These are phyloP conservation scores for Hylyphantes graminicola DNA, from an alignment of 1,140 invertebrate species.

Conservation along the genomic window DNA sequence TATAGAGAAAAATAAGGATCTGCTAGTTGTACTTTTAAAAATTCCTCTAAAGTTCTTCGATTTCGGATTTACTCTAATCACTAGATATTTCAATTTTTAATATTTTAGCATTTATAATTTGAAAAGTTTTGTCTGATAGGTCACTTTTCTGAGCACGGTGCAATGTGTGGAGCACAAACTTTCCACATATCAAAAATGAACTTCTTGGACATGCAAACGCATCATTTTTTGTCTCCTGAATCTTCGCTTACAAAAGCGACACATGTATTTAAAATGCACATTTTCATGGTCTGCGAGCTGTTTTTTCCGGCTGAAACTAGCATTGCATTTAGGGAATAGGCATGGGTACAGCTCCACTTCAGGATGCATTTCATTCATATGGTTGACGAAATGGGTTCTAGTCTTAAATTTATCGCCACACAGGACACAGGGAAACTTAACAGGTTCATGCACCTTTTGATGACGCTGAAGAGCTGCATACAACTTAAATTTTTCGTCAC, in stretches of 20 bases:
- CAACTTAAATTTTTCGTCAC: background rate
- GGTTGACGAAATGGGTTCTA: background rate
- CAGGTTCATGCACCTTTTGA: background rate
- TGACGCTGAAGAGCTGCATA: background rate
- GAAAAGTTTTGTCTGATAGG: no score
- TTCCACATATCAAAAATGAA: background rate
- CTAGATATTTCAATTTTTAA: no score
- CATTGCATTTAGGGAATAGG: background rate
- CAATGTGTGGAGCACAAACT: no score
- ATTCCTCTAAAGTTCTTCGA: no score
- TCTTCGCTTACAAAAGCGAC: conserved; percentile 1
- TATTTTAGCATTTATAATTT: no score
- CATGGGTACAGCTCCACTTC: background rate
- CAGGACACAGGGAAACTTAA: background rate
- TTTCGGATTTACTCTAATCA: no score
- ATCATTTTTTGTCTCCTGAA: background rate
- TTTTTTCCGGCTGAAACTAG: background rate
- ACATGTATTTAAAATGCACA: conserved; percentile 6
- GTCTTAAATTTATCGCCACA: background rate
- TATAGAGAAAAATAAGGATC: no score
- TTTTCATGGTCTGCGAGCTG: background rate
- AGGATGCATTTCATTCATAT: background rate
- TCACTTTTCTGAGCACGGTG: no score
- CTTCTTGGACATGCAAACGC: background rate
- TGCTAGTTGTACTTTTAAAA: no score